These are phyloP conservation scores for Dryomyza anilis DNA, from an alignment of 2,888 invertebrate genomes.

Conservation along the genomic window DNA sequence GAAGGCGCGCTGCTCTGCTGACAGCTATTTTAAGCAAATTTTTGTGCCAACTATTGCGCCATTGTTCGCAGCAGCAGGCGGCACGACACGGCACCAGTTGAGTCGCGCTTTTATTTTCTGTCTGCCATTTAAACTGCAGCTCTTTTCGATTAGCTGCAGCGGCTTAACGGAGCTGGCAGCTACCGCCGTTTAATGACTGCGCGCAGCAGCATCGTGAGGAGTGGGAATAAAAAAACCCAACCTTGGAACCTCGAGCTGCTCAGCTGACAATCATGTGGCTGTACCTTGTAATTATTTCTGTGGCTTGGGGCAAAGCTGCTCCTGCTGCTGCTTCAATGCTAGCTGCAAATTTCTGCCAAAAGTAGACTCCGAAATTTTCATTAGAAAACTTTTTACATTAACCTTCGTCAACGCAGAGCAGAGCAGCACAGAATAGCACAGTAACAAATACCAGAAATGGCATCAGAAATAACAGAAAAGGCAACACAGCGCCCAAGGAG, in stretches of 20 bases:
- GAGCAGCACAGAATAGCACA: no score
- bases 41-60: background rate
- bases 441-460: no score
- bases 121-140: no score
- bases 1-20: background rate
- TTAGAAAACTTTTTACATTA: conserved; percentile 11
- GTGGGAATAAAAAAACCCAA: background rate
- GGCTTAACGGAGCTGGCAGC: no score
- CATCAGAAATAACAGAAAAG: no score
- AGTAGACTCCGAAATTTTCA: conserved; percentile 1
- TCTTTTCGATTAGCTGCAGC: no score
- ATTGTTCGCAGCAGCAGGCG: background rate
- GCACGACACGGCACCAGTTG: no score
- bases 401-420: background rate
- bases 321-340: background rate
- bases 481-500: no score
- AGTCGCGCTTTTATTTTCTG: no score
- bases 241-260: no score
- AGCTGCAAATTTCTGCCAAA: background rate
- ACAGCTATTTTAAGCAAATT: background rate
- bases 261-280: no score
- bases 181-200: background rate
- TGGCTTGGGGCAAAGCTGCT: background rate
- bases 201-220: background rate
- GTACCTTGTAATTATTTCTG: background rate